Percentiles rank a stretch among this genome's conserved stretches.
Evolutionary conservation across 1,140 invertebrate species (phyloP).

Genomic region (Penaeus chinensis): DNA sequence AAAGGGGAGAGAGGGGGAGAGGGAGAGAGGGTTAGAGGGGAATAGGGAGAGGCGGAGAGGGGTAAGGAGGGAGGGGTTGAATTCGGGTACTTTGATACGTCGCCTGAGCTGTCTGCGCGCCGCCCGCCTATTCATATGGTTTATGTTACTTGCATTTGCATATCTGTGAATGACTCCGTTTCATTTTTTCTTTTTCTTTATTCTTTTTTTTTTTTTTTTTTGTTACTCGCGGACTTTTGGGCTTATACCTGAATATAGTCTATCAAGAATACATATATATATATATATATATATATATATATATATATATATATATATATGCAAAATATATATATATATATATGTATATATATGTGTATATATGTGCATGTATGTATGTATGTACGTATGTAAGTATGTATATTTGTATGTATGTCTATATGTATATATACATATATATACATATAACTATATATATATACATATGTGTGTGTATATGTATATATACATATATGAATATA

Average conservation of each 20-base stretch:
- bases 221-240: too few species aligned
- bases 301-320: too few species aligned
- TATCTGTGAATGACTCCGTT: slow-evolving; percentile 7
- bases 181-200: too few species aligned
- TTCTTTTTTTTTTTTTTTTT: too few species aligned
- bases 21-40: slow-evolving; percentile 9
- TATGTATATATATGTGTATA: not conserved
- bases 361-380: not conserved
- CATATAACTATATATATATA: not conserved
- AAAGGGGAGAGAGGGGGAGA: not conserved
- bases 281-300: too few species aligned
- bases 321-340: not conserved
- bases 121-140: slow-evolving; percentile 33
- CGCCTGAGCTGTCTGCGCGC: not conserved
- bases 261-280: too few species aligned
- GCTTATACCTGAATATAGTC: too few species aligned
- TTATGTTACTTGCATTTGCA: slow-evolving; percentile 50
- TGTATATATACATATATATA: not conserved
- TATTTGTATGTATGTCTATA: not conserved
- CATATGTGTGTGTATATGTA: slow-evolving; percentile 23
- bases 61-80: not conserved
- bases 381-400: not conserved
- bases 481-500: slow-evolving; percentile 31
- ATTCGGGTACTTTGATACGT: slow-evolving; percentile 1
- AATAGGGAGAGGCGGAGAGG: not conserved